phyloP scores from a whole-genome alignment of 2,797 vertebrate species.

The Clarias fuscus region DNA sequence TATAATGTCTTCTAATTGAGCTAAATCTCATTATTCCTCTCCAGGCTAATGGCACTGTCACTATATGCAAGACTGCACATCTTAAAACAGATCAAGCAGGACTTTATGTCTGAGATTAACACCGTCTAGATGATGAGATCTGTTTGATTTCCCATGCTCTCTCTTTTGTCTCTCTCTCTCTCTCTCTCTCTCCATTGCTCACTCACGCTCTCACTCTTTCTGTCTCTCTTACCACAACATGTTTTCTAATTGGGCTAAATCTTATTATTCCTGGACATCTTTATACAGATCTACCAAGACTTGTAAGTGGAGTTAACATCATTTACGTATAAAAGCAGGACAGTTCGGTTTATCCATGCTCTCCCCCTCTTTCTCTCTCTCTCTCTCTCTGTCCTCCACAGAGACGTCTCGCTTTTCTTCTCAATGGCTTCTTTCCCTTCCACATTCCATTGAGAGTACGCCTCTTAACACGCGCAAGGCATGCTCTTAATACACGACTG shows the following conservation, averaged over 20 bases:
- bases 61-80: conserved; percentile 32
- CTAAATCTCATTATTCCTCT: conserved; percentile 57
- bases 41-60: conserved; percentile 45
- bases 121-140: conserved; percentile 27
- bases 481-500: conserved; percentile 30
- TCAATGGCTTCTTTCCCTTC: conserved; percentile 61
- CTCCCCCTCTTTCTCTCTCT: not conserved
- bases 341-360: conserved; percentile 33
- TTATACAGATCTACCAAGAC: conserved; percentile 46
- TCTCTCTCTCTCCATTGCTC: not conserved
- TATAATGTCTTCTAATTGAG: conserved; percentile 56
- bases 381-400: conserved; percentile 12
- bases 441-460: conserved; percentile 65
- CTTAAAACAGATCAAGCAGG: conserved; percentile 38
- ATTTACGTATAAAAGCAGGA: conserved; percentile 45
- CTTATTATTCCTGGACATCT: conserved; percentile 42
- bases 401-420: conserved; percentile 43
- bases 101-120: conserved; percentile 38
- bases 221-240: conserved; percentile 1
- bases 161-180: not conserved
- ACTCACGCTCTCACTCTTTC: not conserved
- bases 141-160: conserved; percentile 25
- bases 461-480: conserved; percentile 60
- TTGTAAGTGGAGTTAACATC: conserved; percentile 47
- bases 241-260: conserved; percentile 26